Conservation (phyloP, 2,888 invertebrate genomes). For the Platypus cylindrus region DNA sequence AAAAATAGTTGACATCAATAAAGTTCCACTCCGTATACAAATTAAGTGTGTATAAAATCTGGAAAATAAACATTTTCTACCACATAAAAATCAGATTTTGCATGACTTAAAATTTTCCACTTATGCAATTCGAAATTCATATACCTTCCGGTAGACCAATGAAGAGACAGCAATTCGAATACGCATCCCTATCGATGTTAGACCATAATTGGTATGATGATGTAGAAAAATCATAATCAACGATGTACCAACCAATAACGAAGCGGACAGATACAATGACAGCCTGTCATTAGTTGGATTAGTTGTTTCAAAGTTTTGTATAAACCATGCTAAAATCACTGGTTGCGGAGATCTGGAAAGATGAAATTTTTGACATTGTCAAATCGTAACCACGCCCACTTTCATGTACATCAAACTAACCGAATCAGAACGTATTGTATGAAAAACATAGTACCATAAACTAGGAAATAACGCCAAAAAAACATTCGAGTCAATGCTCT, state of each 20-base stretch:
- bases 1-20: too few species aligned
- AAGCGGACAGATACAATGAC: constrained; percentile 46
- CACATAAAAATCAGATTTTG: too few species aligned
- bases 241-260: constrained; percentile 39
- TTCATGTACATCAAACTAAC: constrained; percentile 8
- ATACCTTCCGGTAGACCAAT: constrained; percentile 57
- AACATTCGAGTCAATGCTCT: constrained; percentile 19
- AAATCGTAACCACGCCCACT: too few species aligned
- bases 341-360: constrained; percentile 38
- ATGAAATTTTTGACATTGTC: too few species aligned
- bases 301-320: constrained; percentile 12
- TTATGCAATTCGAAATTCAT: too few species aligned
- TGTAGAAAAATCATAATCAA: constrained; percentile 41
- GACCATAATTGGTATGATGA: constrained; percentile 48
- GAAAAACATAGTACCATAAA: constrained; percentile 18
- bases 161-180: constrained; percentile 36
- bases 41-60: too few species aligned
- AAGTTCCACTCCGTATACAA: too few species aligned
- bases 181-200: constrained; percentile 59
- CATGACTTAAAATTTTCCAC: too few species aligned
- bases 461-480: constrained; percentile 15
- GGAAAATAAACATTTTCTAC: too few species aligned
- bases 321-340: constrained; percentile 14
- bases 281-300: constrained; percentile 16
- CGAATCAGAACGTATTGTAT: constrained; percentile 18